Evolutionary conservation across 2,888 invertebrate species (phyloP).

Genomic region (Aporophyla nigra): DNA sequence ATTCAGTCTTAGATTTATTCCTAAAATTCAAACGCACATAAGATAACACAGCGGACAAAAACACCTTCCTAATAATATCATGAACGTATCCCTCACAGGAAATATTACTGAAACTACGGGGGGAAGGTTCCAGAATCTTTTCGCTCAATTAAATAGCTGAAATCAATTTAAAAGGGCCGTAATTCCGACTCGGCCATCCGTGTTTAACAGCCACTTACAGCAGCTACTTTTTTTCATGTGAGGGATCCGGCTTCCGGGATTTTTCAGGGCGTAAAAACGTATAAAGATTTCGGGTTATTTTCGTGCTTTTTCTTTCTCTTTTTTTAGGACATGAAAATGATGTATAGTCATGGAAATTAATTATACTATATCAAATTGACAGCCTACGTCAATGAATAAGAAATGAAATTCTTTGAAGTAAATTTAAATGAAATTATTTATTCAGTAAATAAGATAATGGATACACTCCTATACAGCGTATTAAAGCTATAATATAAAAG

Average conservation of each 20-base stretch:
- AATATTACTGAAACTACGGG: conserved; percentile 44
- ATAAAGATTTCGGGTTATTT: conserved; percentile 6
- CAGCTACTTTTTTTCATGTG: conserved; percentile 55
- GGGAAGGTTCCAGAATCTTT: conserved; percentile 44
- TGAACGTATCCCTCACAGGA: conserved; percentile 13
- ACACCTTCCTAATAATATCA: neutral
- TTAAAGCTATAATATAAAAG: too few species aligned
- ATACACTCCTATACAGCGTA: neutral
- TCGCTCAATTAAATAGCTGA: conserved; percentile 65
- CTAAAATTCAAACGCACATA: neutral
- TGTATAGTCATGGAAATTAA: neutral
- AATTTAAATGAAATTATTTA: neutral
- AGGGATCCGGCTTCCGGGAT: conserved; percentile 37
- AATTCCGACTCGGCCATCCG: conserved; percentile 62
- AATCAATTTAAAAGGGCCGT: conserved; percentile 66
- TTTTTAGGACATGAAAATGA: neutral
- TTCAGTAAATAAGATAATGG: neutral
- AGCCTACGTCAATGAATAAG: neutral
- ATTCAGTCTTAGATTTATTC: too few species aligned
- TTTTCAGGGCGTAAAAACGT: conserved; percentile 36
- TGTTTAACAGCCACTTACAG: conserved; percentile 61
- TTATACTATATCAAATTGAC: neutral
- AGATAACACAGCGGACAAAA: neutral
- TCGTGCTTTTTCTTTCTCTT: conserved; percentile 8
- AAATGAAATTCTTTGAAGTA: neutral